Evolutionary conservation across 2,113 vertebrate genomes (phyloP).

Genomic region (Heliornis fulica): DNA sequence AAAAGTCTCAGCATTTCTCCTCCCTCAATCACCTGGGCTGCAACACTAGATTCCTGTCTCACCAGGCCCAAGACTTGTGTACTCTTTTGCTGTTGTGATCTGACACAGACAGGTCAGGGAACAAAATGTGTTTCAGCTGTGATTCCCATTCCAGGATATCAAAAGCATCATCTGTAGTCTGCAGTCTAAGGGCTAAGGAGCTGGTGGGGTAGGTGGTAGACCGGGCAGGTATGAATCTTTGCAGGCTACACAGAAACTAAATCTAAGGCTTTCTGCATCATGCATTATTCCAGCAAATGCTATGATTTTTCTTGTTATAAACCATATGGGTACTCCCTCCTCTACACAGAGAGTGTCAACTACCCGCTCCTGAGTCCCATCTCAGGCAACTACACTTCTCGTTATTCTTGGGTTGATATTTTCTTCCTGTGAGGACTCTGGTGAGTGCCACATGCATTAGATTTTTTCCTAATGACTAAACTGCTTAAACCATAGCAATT

Average conservation of each 20-base stretch:
- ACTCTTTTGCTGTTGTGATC: neutral
- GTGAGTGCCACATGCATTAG: neutral
- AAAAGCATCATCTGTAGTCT: neutral
- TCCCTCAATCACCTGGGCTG: neutral
- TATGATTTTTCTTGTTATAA: neutral
- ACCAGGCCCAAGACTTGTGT: neutral
- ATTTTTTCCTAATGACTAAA: neutral
- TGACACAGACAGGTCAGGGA: neutral
- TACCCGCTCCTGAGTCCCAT: neutral
- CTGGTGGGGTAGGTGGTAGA: rapidly evolving
- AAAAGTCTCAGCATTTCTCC: neutral
- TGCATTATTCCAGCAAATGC: neutral
- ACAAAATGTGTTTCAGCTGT: neutral
- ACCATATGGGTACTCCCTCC: neutral
- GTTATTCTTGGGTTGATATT: neutral
- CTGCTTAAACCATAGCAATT: neutral
- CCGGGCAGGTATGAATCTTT: neutral
- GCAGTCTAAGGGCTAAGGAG: neutral
- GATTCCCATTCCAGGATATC: neutral
- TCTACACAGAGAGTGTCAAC: neutral
- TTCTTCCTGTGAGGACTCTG: neutral
- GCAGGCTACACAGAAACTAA: neutral
- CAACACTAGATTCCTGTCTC: neutral
- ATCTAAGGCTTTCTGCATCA: neutral
- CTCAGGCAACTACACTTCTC: neutral